phyloP scores from a whole-genome alignment of 2,797 vertebrate genomes.

The Coccyzus lansbergi region DNA sequence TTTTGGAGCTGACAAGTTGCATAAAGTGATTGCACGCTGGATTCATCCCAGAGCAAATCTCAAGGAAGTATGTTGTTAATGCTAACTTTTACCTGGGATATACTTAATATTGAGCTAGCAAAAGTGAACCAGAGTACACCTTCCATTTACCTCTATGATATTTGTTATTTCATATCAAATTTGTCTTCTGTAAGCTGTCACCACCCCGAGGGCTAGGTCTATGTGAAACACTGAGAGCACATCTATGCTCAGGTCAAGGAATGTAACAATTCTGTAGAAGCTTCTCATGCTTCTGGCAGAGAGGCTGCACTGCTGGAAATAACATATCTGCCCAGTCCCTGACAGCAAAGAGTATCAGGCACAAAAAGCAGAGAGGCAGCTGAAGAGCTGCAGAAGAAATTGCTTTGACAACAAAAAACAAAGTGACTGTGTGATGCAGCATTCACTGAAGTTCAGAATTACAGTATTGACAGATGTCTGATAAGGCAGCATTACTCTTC shows the following conservation, averaged over 20 bases:
- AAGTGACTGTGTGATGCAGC: neutral
- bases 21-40: neutral
- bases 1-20: neutral
- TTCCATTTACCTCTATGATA: neutral
- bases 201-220: fast-evolving
- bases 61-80: neutral
- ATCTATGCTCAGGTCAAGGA: neutral
- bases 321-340: neutral
- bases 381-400: constrained; percentile 4
- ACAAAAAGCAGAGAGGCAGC: neutral
- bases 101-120: neutral
- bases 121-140: neutral
- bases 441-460: constrained; percentile 2
- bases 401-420: neutral
- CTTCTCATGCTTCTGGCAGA: neutral
- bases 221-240: fast-evolving
- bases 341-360: neutral
- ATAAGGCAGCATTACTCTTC: neutral
- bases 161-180: neutral
- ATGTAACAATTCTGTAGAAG: neutral
- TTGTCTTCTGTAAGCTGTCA: neutral
- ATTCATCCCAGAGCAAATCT: neutral
- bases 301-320: neutral
- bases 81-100: neutral
- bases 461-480: neutral